Evolutionary conservation across 2,888 invertebrate genomes (phyloP).

Genomic region (Brachyopa scutellaris): DNA sequence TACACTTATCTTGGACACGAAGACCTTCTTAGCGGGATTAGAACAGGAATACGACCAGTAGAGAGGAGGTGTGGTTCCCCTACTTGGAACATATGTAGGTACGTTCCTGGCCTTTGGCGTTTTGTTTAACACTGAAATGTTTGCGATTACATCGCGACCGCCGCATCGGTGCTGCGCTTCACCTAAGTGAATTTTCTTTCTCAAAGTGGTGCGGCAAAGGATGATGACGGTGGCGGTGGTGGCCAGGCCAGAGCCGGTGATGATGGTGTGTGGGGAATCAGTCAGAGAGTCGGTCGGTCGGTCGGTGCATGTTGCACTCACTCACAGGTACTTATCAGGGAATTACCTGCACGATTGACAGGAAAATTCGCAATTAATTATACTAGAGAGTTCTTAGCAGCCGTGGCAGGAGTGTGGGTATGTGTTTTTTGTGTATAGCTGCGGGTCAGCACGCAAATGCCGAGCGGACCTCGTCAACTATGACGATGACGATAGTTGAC

Average conservation of each 20-base stretch:
- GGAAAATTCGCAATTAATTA: conserved; percentile 72
- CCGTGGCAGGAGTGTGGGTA: conserved; percentile 1
- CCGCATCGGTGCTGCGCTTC: conserved; percentile 49
- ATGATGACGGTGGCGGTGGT: not conserved
- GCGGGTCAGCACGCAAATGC: conserved; percentile 70
- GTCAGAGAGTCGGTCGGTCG: conserved; percentile 49
- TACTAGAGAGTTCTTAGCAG: conserved; percentile 50
- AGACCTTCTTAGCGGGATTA: conserved; percentile 45
- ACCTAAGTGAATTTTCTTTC: conserved; percentile 66
- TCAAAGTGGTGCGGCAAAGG: conserved; percentile 10
- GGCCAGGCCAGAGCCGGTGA: not conserved
- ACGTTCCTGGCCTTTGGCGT: conserved; percentile 62
- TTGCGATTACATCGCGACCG: conserved; percentile 68
- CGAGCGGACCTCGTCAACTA: conserved; percentile 67
- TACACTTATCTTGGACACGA: conserved; percentile 16
- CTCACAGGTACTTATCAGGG: conserved; percentile 72
- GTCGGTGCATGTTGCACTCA: conserved; percentile 69
- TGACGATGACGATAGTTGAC: conserved; percentile 70
- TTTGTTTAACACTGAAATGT: conserved; percentile 68
- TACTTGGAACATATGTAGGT: not conserved
- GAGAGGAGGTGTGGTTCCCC: conserved; percentile 35
- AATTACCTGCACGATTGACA: conserved; percentile 73
- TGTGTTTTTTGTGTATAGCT: conserved; percentile 55
- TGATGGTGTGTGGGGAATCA: conserved; percentile 37
- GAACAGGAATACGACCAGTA: conserved; percentile 17